phyloP scores from a whole-genome alignment of 2,797 vertebrate genomes.

The Sandelia bainsii region DNA sequence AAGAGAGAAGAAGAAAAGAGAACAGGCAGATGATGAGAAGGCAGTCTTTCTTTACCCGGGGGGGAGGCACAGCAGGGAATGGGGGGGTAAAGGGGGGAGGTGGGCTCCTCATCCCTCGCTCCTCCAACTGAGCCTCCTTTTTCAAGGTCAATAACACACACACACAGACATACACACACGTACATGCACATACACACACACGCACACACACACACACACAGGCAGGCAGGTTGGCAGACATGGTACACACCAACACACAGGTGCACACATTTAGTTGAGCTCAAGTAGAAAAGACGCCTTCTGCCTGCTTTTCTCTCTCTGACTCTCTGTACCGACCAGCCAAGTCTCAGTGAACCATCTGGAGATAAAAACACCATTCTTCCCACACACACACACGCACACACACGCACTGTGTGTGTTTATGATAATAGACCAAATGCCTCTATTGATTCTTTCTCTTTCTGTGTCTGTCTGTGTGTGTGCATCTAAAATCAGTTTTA shows the following conservation, averaged over 20 bases:
- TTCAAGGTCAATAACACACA: conserved; percentile 83
- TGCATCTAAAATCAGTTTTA: conserved; percentile 44
- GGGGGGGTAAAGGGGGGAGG: conserved; percentile 31
- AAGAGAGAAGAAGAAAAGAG: neutral
- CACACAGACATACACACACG: conserved; percentile 30
- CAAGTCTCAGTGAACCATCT: conserved; percentile 80
- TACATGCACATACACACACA: conserved; percentile 30
- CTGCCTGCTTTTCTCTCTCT: conserved; percentile 73
- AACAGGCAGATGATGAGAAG: conserved; percentile 61
- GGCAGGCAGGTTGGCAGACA: conserved; percentile 58
- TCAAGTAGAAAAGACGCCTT: conserved; percentile 74
- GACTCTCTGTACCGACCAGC: conserved; percentile 76
- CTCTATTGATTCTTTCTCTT: conserved; percentile 81
- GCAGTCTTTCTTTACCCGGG: conserved; percentile 66
- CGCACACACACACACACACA: conserved; percentile 38
- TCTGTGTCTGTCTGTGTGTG: conserved; percentile 53
- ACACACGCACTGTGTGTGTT: conserved; percentile 66
- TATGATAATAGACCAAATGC: conserved; percentile 84
- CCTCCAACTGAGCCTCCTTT: conserved; percentile 81
- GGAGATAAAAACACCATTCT: conserved; percentile 72
- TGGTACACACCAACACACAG: conserved; percentile 41
- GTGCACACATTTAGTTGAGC: conserved; percentile 60
- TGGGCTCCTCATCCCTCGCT: conserved; percentile 74
- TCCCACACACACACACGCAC: conserved; percentile 57
- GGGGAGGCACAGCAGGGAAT: conserved; percentile 62